Evolutionary conservation across 2,797 vertebrate genomes (phyloP), one percentile per base, ranked within the genome.

Genomic region (Esox lucius): DNA sequence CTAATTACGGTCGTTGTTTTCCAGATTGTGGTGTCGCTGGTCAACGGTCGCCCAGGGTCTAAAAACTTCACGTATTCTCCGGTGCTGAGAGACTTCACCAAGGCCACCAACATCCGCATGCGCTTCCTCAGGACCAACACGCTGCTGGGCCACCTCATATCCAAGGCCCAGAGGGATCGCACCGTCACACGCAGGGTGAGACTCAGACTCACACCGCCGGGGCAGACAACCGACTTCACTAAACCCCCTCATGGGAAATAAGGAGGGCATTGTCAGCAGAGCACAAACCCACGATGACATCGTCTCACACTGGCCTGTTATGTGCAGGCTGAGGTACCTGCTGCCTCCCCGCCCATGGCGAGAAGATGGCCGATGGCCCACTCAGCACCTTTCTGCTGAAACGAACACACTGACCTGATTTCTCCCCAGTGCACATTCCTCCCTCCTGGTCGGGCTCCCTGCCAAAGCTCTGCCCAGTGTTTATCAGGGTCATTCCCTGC

Each of bases 101-200:
- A 94, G 84, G 97, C 96, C 69, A 98, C 96, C 66, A 96, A 96
- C 85, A 95, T 98, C 73, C 96, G 96, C 59, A 91, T 98, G 72
- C 90, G 68, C 75, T 97, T 98, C 79, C 95, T 97, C 16, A 93
- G 95, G 77, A 97, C 96, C 66, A 97, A 90, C 82, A 98, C 96
- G 0, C 92, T 98, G 42, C 93, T 97, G 31, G 97, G 96, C 51
- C 96, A 98, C 80, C 91, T 98, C 77, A 96, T 97, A 81, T 96
- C 96, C 35, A 97, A 98, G 90, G 93, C 96, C 35, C 95, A 96
- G 74, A 89, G 92, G 76, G 97, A 98, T 76, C 95, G 96, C 56
- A 96, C 94, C 0, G 96, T 98, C 81, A 97, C 96, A 11, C 94
- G 96, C 8, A 91, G 96, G 88, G 97, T 98, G 86, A 94, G 95